Evolutionary conservation across 2,888 invertebrate genomes (phyloP).

Genomic region (Drosophila antonietae): DNA sequence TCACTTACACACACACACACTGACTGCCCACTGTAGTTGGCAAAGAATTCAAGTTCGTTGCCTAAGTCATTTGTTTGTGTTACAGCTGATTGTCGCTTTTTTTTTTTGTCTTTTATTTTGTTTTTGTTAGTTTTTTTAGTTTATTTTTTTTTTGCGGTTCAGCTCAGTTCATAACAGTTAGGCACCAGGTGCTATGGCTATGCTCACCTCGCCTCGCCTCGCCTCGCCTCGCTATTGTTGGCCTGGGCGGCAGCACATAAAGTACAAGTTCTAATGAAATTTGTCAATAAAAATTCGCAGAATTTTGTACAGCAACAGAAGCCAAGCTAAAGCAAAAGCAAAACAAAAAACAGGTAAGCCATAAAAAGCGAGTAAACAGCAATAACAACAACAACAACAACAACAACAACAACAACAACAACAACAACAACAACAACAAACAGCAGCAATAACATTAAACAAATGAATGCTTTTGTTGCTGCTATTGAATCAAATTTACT

Average conservation of each 20-base stretch:
- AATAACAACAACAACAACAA: conserved; percentile 23
- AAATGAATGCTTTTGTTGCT: conserved; percentile 52
- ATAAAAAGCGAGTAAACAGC: conserved; percentile 54
- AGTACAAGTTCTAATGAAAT: conserved; percentile 78
- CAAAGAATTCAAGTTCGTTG: conserved; percentile 67
- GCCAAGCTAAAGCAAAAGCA: conserved; percentile 23
- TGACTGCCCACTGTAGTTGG: conserved; percentile 9
- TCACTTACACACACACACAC: not conserved
- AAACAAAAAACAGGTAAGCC: conserved; percentile 18
- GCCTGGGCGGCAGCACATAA: conserved; percentile 27
- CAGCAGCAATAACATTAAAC: conserved; percentile 37
- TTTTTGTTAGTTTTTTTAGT: conserved; percentile 34
- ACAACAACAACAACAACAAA: too few species aligned
- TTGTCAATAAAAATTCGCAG: conserved; percentile 79
- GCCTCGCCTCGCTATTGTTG: not conserved
- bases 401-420: not conserved
- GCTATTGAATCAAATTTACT: conserved; percentile 81
- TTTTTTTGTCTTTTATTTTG: conserved; percentile 35
- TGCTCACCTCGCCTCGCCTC: not conserved
- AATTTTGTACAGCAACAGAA: conserved; percentile 56
- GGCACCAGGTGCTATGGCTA: conserved; percentile 20
- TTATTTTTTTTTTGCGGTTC: conserved; percentile 48
- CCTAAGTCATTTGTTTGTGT: conserved; percentile 73
- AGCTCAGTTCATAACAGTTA: conserved; percentile 74
- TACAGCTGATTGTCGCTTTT: conserved; percentile 51